These are phyloP conservation scores for Ctenosaura bakeri DNA, from an alignment of 2,797 vertebrate genomes.

Conservation along the genomic window DNA sequence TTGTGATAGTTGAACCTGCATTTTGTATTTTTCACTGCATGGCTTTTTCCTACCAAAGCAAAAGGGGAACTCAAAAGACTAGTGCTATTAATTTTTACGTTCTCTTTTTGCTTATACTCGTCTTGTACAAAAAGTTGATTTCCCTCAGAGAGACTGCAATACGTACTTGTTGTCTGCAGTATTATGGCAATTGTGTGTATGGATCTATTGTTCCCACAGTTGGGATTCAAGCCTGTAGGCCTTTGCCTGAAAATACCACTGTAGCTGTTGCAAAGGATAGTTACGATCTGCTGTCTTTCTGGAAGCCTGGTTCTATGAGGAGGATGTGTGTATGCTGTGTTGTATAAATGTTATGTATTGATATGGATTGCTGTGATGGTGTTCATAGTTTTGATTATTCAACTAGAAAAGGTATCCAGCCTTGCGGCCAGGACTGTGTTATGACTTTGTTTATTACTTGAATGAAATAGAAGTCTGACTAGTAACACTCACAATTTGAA, in stretches of 20 bases:
- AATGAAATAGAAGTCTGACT: too few species aligned
- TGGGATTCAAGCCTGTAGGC: background rate
- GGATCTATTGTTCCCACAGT: background rate
- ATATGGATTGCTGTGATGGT: background rate
- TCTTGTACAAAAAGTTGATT: background rate
- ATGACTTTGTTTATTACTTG: too few species aligned
- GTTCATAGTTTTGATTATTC: too few species aligned
- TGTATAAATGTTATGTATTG: background rate
- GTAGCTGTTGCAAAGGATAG: background rate
- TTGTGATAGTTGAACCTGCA: too few species aligned
- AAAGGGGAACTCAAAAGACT: background rate
- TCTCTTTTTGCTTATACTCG: background rate
- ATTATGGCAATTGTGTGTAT: background rate
- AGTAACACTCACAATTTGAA: too few species aligned
- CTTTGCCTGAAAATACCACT: background rate
- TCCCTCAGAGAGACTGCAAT: background rate
- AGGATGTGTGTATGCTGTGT: background rate
- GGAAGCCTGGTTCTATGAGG: background rate
- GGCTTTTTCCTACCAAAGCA: background rate
- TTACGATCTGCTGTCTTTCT: background rate
- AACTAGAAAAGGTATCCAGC: too few species aligned
- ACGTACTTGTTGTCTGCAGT: background rate
- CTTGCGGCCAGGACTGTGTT: too few species aligned
- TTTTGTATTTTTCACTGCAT: background rate
- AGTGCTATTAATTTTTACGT: background rate